Evolutionary conservation across 2,113 vertebrate species (phyloP).

Genomic region (Alectura lathami): DNA sequence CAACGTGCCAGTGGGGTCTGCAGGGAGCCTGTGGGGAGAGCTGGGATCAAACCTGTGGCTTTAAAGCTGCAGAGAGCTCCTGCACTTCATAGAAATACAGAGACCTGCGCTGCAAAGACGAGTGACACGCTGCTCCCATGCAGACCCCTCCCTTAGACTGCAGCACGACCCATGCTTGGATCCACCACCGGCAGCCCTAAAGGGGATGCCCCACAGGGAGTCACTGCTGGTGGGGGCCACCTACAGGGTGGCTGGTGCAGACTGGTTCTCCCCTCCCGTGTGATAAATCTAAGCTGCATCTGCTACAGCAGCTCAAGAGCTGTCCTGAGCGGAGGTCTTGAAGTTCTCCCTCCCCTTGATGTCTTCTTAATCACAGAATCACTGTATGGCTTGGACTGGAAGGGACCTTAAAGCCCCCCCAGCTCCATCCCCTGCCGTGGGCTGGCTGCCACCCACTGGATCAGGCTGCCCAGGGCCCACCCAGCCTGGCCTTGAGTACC

Average conservation of each 20-base stretch:
- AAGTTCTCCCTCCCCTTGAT: neutral
- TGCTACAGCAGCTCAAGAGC: neutral
- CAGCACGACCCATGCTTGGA: accelerated
- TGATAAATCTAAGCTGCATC: accelerated
- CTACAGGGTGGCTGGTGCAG: neutral
- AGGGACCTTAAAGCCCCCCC: neutral
- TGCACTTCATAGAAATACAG: neutral
- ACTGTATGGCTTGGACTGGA: neutral
- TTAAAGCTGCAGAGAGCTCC: neutral
- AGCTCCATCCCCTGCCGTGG: neutral
- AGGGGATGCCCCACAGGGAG: neutral
- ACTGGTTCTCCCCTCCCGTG: neutral
- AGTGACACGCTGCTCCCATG: neutral
- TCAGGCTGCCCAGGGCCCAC: neutral
- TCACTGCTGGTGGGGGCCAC: neutral
- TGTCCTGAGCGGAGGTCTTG: accelerated
- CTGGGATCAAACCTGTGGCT: neutral
- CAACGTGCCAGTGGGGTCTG: neutral
- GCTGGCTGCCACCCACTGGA: neutral
- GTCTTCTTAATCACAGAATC: neutral
- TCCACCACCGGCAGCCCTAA: accelerated
- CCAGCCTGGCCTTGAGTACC: no score
- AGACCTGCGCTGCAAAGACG: accelerated
- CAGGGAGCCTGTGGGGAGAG: neutral
- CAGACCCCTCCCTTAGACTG: accelerated